A percentile compares a stretch with the other conserved stretches of the same genome.
phyloP scores from a whole-genome alignment of 2,888 invertebrate genomes.

The Xiphydria camelus region DNA sequence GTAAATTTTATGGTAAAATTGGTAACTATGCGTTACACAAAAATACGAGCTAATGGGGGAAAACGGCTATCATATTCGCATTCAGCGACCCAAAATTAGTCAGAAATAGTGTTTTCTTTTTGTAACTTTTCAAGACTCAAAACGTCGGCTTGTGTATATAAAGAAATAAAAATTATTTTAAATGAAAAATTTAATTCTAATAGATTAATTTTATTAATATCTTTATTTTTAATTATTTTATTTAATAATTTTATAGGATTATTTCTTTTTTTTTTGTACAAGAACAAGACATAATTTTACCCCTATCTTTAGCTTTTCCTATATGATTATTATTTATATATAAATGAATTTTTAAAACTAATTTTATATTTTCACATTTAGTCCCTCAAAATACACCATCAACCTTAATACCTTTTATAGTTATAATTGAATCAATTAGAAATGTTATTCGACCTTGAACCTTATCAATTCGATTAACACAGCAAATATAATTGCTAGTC shows the following conservation, averaged over 20 bases:
- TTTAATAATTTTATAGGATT: conserved; percentile 72
- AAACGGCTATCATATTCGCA: no score
- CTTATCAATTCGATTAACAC: conserved; percentile 70
- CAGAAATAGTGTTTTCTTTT: no score
- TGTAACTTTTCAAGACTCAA: no score
- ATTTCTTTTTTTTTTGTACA: conserved; percentile 74
- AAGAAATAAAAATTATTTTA: conserved; percentile 66
- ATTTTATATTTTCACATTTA: conserved; percentile 70
- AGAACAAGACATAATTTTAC: conserved; percentile 67
- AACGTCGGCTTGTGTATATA: no score
- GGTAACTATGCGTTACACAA: no score
- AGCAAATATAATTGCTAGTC: conserved; percentile 79
- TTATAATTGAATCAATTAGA: conserved; percentile 75
- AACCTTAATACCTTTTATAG: conserved; percentile 72
- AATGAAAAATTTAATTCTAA: conserved; percentile 49
- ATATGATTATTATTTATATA: conserved; percentile 70
- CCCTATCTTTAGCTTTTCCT: conserved; percentile 64
- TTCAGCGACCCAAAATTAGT: no score
- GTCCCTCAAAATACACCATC: conserved; percentile 70
- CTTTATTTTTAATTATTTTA: conserved; percentile 65
- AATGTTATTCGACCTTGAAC: conserved; percentile 73
- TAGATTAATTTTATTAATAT: conserved; percentile 63
- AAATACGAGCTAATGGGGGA: no score
- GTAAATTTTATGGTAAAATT: no score
- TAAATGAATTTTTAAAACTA: conserved; percentile 67